These are phyloP conservation scores for Trichacis sp. DNA, from an alignment of 2,888 invertebrate species.

Conservation along the genomic window DNA sequence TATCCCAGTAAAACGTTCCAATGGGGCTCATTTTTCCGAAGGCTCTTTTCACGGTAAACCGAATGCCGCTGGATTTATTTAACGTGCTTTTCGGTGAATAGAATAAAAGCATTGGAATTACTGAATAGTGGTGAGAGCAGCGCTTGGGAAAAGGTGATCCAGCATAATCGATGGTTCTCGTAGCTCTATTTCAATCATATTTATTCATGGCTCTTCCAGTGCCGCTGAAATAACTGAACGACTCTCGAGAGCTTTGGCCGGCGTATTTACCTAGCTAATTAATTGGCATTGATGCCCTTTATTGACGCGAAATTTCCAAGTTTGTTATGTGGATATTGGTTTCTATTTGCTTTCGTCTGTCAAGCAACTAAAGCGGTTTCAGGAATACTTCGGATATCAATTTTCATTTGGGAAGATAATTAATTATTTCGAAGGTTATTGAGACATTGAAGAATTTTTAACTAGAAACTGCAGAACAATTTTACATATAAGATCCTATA, in stretches of 20 bases:
- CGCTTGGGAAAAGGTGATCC: conserved; percentile 23
- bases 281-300: conserved; percentile 59
- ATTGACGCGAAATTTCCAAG: conserved; percentile 45
- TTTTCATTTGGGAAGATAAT: no score
- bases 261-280: conserved; percentile 54
- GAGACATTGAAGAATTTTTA: no score
- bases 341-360: no score
- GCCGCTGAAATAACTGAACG: conserved; percentile 48
- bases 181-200: conserved; percentile 37
- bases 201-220: conserved; percentile 46
- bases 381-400: no score
- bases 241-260: conserved; percentile 29
- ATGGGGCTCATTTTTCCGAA: not conserved
- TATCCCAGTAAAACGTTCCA: not conserved
- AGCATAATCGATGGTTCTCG: conserved; percentile 17
- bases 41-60: not conserved
- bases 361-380: no score
- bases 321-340: conserved; percentile 31
- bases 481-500: no score
- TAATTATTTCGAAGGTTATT: no score
- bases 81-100: conserved; percentile 4
- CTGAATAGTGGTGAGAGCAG: not conserved
- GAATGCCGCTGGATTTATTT: not conserved
- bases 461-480: no score
- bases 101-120: conserved; percentile 17